These are phyloP conservation scores for Hypothenemus hampei DNA, from an alignment of 1,140 invertebrate species.

Conservation along the genomic window DNA sequence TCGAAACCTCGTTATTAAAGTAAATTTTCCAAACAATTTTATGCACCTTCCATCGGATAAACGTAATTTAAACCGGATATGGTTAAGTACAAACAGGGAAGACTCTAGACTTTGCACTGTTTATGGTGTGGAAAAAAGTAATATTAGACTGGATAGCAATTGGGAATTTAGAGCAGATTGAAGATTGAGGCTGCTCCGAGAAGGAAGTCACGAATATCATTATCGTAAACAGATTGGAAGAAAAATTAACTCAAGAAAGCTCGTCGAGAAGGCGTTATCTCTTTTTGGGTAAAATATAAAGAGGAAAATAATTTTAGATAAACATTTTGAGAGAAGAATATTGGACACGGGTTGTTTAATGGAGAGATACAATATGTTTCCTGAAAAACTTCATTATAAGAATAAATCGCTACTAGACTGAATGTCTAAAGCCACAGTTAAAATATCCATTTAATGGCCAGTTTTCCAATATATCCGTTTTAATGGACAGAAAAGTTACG, in stretches of 20 bases:
- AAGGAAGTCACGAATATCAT: slow-evolving; percentile 13
- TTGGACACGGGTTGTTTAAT: no score
- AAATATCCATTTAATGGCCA: slow-evolving; percentile 3
- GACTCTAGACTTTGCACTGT: slow-evolving; percentile 23
- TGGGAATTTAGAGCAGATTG: slow-evolving; percentile 17
- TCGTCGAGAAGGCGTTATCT: no score
- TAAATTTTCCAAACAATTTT: slow-evolving; percentile 27
- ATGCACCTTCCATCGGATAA: slow-evolving; percentile 21
- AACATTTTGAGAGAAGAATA: no score
- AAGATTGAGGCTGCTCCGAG: background rate
- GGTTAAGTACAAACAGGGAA: slow-evolving; percentile 27
- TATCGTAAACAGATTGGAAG: slow-evolving; percentile 5
- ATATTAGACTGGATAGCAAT: slow-evolving; percentile 18
- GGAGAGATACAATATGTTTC: no score
- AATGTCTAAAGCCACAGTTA: slow-evolving; percentile 7
- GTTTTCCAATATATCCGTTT: slow-evolving; percentile 15
- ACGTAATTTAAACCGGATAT: slow-evolving; percentile 30
- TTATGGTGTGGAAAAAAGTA: slow-evolving; percentile 30
- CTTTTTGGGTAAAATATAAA: no score
- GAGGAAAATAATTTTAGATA: no score
- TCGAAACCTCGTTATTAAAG: no score
- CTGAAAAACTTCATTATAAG: no score
- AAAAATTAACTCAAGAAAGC: slow-evolving; percentile 2
- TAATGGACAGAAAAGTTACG: slow-evolving; percentile 14
- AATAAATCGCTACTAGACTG: background rate